A percentile compares a stretch with the other conserved stretches of the same genome.
Conservation (phyloP, 2,888 invertebrate species). For the Caenorhabditis panamensis region DNA sequence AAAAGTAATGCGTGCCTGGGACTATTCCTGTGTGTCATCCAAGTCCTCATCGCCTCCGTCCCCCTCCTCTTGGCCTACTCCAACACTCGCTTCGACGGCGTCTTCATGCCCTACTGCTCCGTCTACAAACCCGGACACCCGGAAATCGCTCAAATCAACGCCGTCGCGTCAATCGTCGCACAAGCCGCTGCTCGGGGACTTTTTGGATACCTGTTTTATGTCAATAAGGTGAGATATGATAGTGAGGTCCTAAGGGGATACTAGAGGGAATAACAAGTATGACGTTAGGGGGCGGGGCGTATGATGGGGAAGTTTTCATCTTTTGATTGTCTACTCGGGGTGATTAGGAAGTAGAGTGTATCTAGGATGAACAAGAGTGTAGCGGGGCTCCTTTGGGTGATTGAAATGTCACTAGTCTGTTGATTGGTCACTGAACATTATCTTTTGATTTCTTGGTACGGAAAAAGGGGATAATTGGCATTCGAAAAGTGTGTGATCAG, state of each 20-base stretch:
- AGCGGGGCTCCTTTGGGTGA: no score
- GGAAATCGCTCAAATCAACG: slow-evolving; percentile 20
- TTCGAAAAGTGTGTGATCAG: no score
- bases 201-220: slow-evolving; percentile 19
- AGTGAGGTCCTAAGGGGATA: not conserved
- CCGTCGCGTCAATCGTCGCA: not conserved
- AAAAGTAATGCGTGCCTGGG: slow-evolving; percentile 22
- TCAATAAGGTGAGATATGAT: slow-evolving; percentile 16
- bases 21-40: not conserved
- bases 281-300: not conserved
- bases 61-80: slow-evolving; percentile 39
- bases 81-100: slow-evolving; percentile 22
- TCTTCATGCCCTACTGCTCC: slow-evolving; percentile 51
- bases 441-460: not conserved
- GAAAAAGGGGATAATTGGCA: no score
- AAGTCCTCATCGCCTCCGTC: slow-evolving; percentile 17
- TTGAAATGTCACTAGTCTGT: no score
- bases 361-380: no score
- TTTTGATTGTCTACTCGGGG: no score
- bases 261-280: not conserved
- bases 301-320: no score
- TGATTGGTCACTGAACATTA: not conserved
- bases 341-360: no score
- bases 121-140: slow-evolving; percentile 35
- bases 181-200: slow-evolving; percentile 21